Percentiles rank a stretch among this genome's conserved stretches.
phyloP scores from a whole-genome alignment of 2,888 invertebrate species.

The Heliconius sara region DNA sequence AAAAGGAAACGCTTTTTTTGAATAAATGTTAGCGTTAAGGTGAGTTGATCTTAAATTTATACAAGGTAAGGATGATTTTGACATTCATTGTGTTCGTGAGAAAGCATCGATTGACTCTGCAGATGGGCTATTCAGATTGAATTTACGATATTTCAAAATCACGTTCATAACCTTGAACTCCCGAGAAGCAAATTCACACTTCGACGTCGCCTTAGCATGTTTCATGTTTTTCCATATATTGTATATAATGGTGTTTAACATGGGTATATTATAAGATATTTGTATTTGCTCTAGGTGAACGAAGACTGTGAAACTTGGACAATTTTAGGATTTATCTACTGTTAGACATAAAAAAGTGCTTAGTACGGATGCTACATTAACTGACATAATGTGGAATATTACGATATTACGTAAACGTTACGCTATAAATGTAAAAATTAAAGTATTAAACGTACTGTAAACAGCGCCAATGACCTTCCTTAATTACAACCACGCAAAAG shows the following conservation, averaged over 20 bases:
- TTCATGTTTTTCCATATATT: conserved; percentile 22
- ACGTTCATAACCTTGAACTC: conserved; percentile 79
- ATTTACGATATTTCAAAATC: conserved; percentile 80
- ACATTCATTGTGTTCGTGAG: conserved; percentile 64
- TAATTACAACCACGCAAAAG: conserved; percentile 38
- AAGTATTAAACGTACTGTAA: conserved; percentile 32
- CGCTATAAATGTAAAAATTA: conserved; percentile 7
- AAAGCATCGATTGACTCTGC: conserved; percentile 66
- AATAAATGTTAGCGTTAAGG: conserved; percentile 32
- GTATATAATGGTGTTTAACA: not conserved
- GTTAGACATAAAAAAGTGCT: not conserved
- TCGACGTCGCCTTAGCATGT: conserved; percentile 44
- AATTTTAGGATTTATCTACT: not conserved
- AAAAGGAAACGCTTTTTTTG: conserved; percentile 54
- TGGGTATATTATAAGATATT: not conserved
- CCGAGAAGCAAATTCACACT: conserved; percentile 73
- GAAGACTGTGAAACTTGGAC: not conserved
- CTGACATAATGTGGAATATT: not conserved
- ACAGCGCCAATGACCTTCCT: conserved; percentile 43
- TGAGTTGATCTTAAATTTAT: conserved; percentile 38
- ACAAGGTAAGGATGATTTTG: conserved; percentile 36
- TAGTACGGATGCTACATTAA: not conserved
- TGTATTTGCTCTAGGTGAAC: not conserved
- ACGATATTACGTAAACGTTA: conserved; percentile 8
- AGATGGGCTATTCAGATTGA: conserved; percentile 73